A percentile compares a stretch with the other conserved stretches of the same genome.
These are phyloP conservation scores for Chiroxiphia lanceolata DNA, from an alignment of 2,797 vertebrate species.

Conservation along the genomic window DNA sequence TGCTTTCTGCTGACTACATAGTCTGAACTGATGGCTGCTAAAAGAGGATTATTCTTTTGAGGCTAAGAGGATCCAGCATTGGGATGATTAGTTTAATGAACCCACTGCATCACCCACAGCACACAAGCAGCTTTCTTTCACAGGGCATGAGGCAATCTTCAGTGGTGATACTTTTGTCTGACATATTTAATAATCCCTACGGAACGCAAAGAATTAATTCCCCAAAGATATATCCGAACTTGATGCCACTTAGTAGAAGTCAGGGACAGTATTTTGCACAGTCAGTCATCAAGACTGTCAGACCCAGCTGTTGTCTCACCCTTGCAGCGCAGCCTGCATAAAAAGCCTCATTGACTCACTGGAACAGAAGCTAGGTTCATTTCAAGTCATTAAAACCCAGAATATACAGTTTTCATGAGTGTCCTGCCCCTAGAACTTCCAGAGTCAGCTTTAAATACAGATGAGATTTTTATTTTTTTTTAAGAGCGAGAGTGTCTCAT, in stretches of 20 bases:
- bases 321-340: neutral
- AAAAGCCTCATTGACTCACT: neutral
- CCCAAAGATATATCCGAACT: neutral
- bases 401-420: neutral
- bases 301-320: neutral
- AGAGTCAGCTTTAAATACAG: neutral
- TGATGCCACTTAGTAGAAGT: neutral
- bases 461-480: neutral
- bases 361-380: neutral
- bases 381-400: neutral
- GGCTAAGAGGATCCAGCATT: neutral
- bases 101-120: neutral
- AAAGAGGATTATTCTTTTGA: neutral
- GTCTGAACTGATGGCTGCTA: neutral
- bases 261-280: neutral
- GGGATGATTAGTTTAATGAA: neutral
- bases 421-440: neutral
- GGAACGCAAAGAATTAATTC: neutral
- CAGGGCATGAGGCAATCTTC: neutral
- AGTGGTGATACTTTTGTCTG: neutral
- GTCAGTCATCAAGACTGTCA: neutral
- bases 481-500: neutral
- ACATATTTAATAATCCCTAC: slow-evolving; percentile 19
- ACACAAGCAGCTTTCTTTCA: slow-evolving; percentile 21
- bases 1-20: neutral